phyloP scores from a whole-genome alignment of 1,140 invertebrate genomes.

The Saccostrea glomerata region DNA sequence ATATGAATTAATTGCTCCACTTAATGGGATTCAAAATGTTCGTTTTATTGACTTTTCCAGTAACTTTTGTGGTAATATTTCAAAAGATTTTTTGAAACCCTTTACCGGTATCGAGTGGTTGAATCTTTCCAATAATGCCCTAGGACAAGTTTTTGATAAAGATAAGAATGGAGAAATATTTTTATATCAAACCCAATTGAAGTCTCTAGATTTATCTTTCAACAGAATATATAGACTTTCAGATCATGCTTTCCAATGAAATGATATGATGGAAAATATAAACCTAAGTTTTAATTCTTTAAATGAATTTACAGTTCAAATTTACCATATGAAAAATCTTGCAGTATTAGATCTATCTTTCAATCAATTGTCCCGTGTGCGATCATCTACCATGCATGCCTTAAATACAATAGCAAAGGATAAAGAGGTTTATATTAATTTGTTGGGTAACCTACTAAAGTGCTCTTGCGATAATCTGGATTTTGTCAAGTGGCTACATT shows the following conservation, averaged over 20 bases:
- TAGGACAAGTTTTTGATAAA: background rate
- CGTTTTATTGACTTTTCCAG: background rate
- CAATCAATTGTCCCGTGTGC: too few species aligned
- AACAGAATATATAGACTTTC: background rate
- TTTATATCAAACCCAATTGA: background rate
- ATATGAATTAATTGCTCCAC: background rate
- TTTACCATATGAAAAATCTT: too few species aligned
- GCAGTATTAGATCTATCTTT: too few species aligned
- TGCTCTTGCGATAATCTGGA: too few species aligned
- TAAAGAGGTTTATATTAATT: too few species aligned
- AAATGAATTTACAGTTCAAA: background rate
- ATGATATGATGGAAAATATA: background rate
- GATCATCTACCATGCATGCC: too few species aligned
- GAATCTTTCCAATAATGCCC: background rate
- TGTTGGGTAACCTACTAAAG: too few species aligned
- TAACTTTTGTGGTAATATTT: background rate
- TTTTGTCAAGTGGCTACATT: background rate
- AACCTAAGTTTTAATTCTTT: background rate
- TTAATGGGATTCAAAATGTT: background rate
- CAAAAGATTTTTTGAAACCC: background rate
- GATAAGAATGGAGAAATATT: background rate
- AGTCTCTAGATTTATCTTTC: background rate
- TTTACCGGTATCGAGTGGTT: background rate
- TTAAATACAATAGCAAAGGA: too few species aligned
- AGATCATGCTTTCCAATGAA: background rate